Evolutionary conservation across 1,140 invertebrate genomes (phyloP).

Genomic region (Drosophila sturtevanti): DNA sequence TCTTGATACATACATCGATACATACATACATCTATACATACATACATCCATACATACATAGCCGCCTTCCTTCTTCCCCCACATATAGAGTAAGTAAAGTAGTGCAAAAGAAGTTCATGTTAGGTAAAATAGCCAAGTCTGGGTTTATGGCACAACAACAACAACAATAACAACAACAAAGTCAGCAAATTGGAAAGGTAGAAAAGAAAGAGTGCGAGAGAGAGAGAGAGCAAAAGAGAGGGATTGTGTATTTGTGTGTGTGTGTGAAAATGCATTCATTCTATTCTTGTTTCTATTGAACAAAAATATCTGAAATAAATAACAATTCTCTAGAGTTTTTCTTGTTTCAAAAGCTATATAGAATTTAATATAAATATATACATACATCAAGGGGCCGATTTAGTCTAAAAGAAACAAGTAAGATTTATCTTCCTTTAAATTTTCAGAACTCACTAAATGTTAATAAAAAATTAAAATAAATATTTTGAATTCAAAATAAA

Average conservation of each 20-base stretch:
- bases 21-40: neutral
- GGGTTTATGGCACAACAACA: neutral
- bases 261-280: neutral
- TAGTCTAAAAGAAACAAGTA: too few relatives aligned
- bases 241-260: neutral
- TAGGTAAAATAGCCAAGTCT: neutral
- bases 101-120: constrained; percentile 9
- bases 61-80: too few relatives aligned
- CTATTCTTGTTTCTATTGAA: neutral
- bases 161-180: too few relatives aligned
- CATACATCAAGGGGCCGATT: too few relatives aligned
- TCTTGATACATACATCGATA: too few relatives aligned
- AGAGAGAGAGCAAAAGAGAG: neutral
- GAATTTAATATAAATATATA: too few relatives aligned
- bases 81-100: neutral
- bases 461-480: too few relatives aligned
- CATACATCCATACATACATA: neutral
- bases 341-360: too few relatives aligned
- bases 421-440: too few relatives aligned
- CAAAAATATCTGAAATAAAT: neutral
- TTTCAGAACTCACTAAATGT: too few relatives aligned
- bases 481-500: too few relatives aligned
- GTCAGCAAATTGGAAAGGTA: neutral
- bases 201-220: neutral
- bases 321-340: neutral